These are phyloP conservation scores for Ceyx melanurus DNA, from an alignment of 2,113 vertebrate species.

Conservation along the genomic window DNA sequence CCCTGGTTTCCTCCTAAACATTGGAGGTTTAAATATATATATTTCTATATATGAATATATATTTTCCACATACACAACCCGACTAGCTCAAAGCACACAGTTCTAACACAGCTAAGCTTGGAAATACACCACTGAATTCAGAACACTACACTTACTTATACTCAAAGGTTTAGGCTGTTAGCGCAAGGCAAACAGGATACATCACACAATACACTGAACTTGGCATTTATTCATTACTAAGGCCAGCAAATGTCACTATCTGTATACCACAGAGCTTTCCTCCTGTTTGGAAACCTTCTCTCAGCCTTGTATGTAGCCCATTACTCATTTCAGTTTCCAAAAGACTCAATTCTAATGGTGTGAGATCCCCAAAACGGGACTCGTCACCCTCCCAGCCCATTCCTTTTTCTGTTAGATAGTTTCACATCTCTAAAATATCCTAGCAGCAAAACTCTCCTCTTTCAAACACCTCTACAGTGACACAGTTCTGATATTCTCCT, in stretches of 20 bases:
- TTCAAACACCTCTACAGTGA: neutral
- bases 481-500: neutral
- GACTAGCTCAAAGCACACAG: constrained; percentile 70
- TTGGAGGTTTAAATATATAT: constrained; percentile 34
- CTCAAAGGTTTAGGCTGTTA: constrained; percentile 50
- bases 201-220: constrained; percentile 54
- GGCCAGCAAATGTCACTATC: constrained; percentile 53
- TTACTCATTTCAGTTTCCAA: neutral
- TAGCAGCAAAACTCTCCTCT: neutral
- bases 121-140: constrained; percentile 64
- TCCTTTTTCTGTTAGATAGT: neutral
- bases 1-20: constrained; percentile 50
- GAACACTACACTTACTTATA: constrained; percentile 58
- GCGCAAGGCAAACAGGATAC: constrained; percentile 61
- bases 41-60: constrained; percentile 51
- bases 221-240: constrained; percentile 47
- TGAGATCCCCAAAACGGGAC: neutral
- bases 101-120: constrained; percentile 66
- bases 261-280: constrained; percentile 29
- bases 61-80: constrained; percentile 62
- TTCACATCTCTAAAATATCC: neutral
- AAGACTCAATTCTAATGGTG: neutral
- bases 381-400: neutral
- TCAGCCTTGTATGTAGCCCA: neutral
- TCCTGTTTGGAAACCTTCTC: neutral